Conservation (phyloP, 1,140 invertebrate genomes). For the Drosophila littoralis region DNA sequence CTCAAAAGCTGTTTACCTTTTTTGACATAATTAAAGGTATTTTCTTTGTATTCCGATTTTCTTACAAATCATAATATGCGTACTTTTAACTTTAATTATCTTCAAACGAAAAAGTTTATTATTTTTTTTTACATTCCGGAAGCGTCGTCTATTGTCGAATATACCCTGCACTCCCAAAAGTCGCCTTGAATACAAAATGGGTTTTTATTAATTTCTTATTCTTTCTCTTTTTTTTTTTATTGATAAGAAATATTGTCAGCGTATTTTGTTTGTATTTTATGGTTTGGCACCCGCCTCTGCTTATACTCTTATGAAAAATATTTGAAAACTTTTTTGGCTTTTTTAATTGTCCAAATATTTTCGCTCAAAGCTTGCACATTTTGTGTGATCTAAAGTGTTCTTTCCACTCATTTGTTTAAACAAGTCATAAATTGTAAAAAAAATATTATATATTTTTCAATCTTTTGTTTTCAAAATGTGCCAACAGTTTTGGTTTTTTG, state of each 20-base stretch:
- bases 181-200: too few species aligned
- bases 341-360: neutral
- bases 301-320: neutral
- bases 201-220: neutral
- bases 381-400: slow-evolving; percentile 1
- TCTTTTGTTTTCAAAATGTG: neutral
- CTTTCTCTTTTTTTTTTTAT: neutral
- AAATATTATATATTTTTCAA: neutral
- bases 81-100: too few species aligned
- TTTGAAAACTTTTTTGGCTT: neutral
- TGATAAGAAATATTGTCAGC: neutral
- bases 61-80: too few species aligned
- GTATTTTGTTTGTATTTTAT: neutral
- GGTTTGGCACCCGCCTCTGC: neutral
- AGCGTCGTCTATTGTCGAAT: too few species aligned
- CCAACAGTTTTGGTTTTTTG: neutral
- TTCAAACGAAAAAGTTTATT: too few species aligned
- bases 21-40: too few species aligned
- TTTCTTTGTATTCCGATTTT: too few species aligned
- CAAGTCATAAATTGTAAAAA: neutral
- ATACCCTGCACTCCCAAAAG: too few species aligned
- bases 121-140: too few species aligned
- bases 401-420: neutral
- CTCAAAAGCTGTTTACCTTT: too few species aligned
- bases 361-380: neutral